Percentiles rank a stretch among this genome's conserved stretches.
Evolutionary conservation across 35 echinoderm and acorn worm species (phyloP).

Genomic region (Patiria miniata): DNA sequence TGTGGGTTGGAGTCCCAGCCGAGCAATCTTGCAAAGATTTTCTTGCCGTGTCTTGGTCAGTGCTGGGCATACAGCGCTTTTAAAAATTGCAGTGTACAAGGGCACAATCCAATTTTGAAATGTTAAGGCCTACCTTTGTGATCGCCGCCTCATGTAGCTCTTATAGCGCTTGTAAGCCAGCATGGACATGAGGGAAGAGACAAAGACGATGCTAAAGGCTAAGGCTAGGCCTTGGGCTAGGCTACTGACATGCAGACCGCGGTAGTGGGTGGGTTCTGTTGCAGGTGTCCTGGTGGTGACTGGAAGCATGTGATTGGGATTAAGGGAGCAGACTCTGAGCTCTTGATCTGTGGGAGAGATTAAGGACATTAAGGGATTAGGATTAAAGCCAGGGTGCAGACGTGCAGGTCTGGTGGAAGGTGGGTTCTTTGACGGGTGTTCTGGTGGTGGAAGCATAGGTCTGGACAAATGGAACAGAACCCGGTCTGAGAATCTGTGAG

Average conservation of each 20-base stretch:
- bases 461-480: too few relatives aligned
- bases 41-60: too few relatives aligned
- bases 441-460: too few relatives aligned
- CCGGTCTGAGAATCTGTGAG: too few relatives aligned
- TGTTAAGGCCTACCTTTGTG: slow-evolving; percentile 7
- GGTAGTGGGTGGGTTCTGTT: slow-evolving; percentile 1
- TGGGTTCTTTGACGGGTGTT: too few relatives aligned
- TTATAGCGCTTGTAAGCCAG: slow-evolving; percentile 30
- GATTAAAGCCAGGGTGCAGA: too few relatives aligned
- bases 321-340: background rate
- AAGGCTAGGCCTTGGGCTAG: slow-evolving; percentile 22
- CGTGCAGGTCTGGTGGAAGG: too few relatives aligned
- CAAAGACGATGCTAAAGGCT: slow-evolving; percentile 28
- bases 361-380: too few relatives aligned
- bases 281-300: background rate
- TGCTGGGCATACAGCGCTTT: too few relatives aligned
- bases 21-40: too few relatives aligned
- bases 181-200: background rate
- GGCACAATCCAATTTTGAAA: background rate
- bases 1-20: too few relatives aligned
- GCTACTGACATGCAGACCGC: slow-evolving; percentile 34
- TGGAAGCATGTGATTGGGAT: background rate
- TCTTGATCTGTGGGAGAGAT: background rate
- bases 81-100: too few relatives aligned
- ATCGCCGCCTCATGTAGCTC: slow-evolving; percentile 25